Evolutionary conservation across 2,797 vertebrate genomes (phyloP), one percentile per base, ranked within the genome.

Genomic region (Gorsachius magnificus): DNA sequence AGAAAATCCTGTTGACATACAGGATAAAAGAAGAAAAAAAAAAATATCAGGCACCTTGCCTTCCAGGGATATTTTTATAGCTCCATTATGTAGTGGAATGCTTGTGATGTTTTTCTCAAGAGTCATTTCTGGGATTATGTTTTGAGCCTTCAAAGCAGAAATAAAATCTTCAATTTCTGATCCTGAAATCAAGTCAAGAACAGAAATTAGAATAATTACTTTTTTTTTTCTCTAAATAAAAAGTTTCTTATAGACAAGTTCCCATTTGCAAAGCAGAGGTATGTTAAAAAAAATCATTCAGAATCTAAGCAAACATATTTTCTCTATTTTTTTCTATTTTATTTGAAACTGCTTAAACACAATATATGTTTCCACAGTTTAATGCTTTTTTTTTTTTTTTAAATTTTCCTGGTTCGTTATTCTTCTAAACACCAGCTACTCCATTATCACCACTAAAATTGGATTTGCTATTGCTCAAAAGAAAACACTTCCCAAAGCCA

Each of bases 141-240:
- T 97, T 95, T 99, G 99, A 65, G 84, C 90, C 90, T 98, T 98
- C 91, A 99, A 97, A 93, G 98, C 98, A 82, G 96, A 97, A 88
- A 99, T 76, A 53, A 99, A 98, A 91, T 98, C 96, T 3, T 99
- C 98, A 10, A 99, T 98, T 74, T 98, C 98, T 11, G 98, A 98
- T 35, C 97, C 99, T 99, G 97, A 83, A 77, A 61, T n/a, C 24
- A 69, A 68, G 35, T 57, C 29, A 91, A 83, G 36, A 78, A 41
- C 38, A 82, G 25, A 70, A 89, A 83, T 15, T 0, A 53, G 35
- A 81, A 25, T 17, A n/a, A 41, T 21, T 43, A 35, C 5, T 16
- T 6, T 22, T 51, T 76, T 76, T 22, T 76, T 57, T 4, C 26
- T 68, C 86, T 64, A 20, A 79, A 63, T 31, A 46, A 2, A n/a